These are phyloP conservation scores for human (Homo sapiens) DNA, from an alignment of 2,113 vertebrate genomes.

Conservation along the genomic window GRCh38 chr12:97852501-97853000, in stretches of 20 bases:
- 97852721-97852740: neutral
- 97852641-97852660: too few relatives aligned
- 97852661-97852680: too few relatives aligned
- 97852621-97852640: too few relatives aligned
- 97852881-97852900: slow-evolving; percentile 22
- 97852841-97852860: neutral
- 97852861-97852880: slow-evolving; percentile 22
- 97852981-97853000: slow-evolving; percentile 61
- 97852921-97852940: slow-evolving; percentile 38
- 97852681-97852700: too few relatives aligned
- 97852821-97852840: neutral
- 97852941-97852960: slow-evolving; percentile 27
- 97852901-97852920: slow-evolving; percentile 26
- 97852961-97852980: slow-evolving; percentile 50
- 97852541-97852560: too few relatives aligned
- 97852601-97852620: too few relatives aligned
- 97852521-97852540: too few relatives aligned
- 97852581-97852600: too few relatives aligned
- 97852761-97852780: slow-evolving; percentile 10
- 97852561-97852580: too few relatives aligned
- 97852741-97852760: neutral
- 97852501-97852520: too few relatives aligned
- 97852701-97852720: too few relatives aligned
- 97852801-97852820: slow-evolving; percentile 44
- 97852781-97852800: slow-evolving; percentile 4